Conservation (phyloP, 2,797 vertebrate genomes). For the Rhinophrynus dorsalis region DNA sequence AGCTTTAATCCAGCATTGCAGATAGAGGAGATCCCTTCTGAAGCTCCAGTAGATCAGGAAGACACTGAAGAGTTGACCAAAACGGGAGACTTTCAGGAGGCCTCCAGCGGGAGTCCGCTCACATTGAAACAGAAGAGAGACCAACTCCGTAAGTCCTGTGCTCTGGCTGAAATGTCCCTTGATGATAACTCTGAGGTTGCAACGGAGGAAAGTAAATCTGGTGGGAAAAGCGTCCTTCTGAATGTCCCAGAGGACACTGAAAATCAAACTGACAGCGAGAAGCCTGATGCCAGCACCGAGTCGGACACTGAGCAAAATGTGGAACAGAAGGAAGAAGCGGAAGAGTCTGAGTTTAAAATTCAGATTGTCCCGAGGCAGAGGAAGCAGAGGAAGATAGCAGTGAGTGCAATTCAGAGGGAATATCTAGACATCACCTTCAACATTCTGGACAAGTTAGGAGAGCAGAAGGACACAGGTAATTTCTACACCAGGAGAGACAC, state of each 20-base stretch:
- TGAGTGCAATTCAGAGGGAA: constrained; percentile 97
- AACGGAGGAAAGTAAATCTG: constrained; percentile 69
- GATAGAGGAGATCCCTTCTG: constrained; percentile 53
- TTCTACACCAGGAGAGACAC: background rate
- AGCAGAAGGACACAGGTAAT: constrained; percentile 86
- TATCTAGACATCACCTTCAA: constrained; percentile 97
- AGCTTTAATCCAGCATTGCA: constrained; percentile 54
- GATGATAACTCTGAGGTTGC: constrained; percentile 72
- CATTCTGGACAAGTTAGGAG: constrained; percentile 88
- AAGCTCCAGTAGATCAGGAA: constrained; percentile 61
- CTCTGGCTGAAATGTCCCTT: constrained; percentile 82
- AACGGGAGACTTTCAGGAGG: constrained; percentile 57
- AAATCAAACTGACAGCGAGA: constrained; percentile 71
- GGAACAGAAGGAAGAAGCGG: constrained; percentile 80
- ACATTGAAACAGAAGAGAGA: constrained; percentile 95
- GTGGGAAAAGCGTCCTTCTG: constrained; percentile 78
- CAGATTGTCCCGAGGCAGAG: constrained; percentile 96
- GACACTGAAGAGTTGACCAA: constrained; percentile 54
- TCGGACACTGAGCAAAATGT: constrained; percentile 79
- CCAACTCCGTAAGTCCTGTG: constrained; percentile 84
- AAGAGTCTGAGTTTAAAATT: constrained; percentile 95
- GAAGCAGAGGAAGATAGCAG: constrained; percentile 96
- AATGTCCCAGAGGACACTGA: constrained; percentile 83
- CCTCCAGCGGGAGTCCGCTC: constrained; percentile 78
- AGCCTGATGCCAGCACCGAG: constrained; percentile 66